phyloP scores from a whole-genome alignment of 2,888 invertebrate genomes.

The Scaeva pyrastri region DNA sequence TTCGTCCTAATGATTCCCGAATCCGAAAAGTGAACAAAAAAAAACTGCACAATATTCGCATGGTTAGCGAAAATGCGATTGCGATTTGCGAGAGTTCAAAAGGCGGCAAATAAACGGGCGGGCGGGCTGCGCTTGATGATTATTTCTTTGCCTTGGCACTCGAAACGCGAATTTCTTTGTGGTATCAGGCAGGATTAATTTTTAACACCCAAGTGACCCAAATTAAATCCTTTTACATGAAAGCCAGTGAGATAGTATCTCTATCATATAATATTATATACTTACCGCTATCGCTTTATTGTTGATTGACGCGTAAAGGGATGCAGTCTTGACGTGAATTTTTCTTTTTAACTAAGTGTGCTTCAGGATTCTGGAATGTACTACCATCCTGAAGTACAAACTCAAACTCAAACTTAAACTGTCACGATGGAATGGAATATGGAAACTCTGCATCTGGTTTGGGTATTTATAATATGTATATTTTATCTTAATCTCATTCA shows the following conservation, averaged over 20 bases:
- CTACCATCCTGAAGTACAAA: neutral
- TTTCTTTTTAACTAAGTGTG: slow-evolving; percentile 51
- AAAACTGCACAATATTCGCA: slow-evolving; percentile 58
- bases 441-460: slow-evolving; percentile 10
- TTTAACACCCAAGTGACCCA: slow-evolving; percentile 72
- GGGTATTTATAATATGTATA: neutral
- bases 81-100: slow-evolving; percentile 43
- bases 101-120: slow-evolving; percentile 38
- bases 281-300: slow-evolving; percentile 9
- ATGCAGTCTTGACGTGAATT: slow-evolving; percentile 64
- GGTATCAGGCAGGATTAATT: slow-evolving; percentile 62
- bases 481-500: slow-evolving; percentile 66
- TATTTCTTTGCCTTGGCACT: slow-evolving; percentile 46
- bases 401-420: slow-evolving; percentile 32
- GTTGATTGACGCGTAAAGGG: slow-evolving; percentile 73
- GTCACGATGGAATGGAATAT: slow-evolving; percentile 1
- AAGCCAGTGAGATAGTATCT: slow-evolving; percentile 16
- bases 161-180: slow-evolving; percentile 32
- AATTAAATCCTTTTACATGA: slow-evolving; percentile 57
- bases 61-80: no score
- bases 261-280: neutral
- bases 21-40: slow-evolving; percentile 44
- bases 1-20: slow-evolving; percentile 63
- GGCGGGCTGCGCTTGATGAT: slow-evolving; percentile 38
- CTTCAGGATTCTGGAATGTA: slow-evolving; percentile 20